Evolutionary conservation across 2,888 invertebrate species (phyloP), one percentile per base, ranked within the genome.

Genomic region (Cetonia aurata): DNA sequence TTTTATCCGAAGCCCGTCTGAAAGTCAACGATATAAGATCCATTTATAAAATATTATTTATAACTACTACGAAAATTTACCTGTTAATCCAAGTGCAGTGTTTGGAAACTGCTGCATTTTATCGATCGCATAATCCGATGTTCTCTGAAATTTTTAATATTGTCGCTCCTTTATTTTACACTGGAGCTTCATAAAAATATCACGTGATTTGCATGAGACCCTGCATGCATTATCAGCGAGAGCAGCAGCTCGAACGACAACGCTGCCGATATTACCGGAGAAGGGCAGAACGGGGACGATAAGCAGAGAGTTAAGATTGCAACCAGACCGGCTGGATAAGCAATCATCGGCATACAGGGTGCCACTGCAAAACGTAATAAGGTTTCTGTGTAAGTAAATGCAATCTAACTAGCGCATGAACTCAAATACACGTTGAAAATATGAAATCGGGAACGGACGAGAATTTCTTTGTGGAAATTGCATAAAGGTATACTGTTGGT

Each of bases 141-240:
- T 15, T 33, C 37, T 15, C 19, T 57, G 57, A 57, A 57, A 57
- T 41, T 57, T 42, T 57, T 57, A 57, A 57, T 57, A 57, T 57
- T 57, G 41, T 57, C 12, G 6, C 57, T 57, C 19, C 42, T 57
- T 57, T 57, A 57, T 57, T 57, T 57, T 57, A 57, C 41, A 42
- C 57, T 57, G 15, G 57, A 42, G 57, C 19, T 57, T 57, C 41
- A 42, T 57, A 42, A 57, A 57, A 57, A 57, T 57, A 57, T 57
- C 57, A 42, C 57, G 57, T 57, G 41, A 57, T 57, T 57, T 57
- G 57, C 57, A 42, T 57, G 42, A 42, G 13, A 19, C 17, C 25
- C 57, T 4, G 42, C 57, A 57, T 57, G 57, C 17, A 57, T 57
- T 57, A 41, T 42, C 57, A 57, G 57, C 17, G 6, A 17, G 42